Evolutionary conservation across 2,797 vertebrate species (phyloP).

Genomic region (Ctenopoma kingsleyae): DNA sequence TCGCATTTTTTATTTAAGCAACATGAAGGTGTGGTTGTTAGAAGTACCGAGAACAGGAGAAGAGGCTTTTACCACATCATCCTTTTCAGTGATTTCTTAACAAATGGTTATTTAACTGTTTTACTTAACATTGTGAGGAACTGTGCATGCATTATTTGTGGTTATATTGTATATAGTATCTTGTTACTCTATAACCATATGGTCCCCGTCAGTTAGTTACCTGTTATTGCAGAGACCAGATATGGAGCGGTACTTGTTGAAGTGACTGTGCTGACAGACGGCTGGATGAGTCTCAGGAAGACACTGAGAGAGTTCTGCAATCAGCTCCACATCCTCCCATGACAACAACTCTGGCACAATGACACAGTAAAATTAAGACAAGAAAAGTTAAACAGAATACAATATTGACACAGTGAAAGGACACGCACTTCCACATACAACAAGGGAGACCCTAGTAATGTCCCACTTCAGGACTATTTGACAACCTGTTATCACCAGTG

Average conservation of each 20-base stretch:
- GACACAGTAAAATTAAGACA: slow-evolving; percentile 7
- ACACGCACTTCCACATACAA: not conserved
- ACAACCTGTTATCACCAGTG: no score
- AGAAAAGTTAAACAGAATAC: not conserved
- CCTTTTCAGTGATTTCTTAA: not conserved
- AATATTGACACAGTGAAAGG: not conserved
- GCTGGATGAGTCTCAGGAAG: slow-evolving; percentile 76
- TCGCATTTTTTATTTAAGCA: not conserved
- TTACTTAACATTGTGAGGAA: not conserved
- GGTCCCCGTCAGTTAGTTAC: slow-evolving; percentile 64
- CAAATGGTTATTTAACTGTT: no score
- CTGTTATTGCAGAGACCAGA: slow-evolving; percentile 95
- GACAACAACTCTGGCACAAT: slow-evolving; percentile 81
- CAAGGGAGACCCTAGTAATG: not conserved
- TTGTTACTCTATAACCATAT: no score
- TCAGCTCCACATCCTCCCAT: slow-evolving; percentile 76
- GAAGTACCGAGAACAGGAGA: not conserved
- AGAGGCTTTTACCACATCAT: not conserved
- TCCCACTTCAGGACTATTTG: no score
- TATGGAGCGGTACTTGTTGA: slow-evolving; percentile 88
- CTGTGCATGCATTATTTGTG: not conserved
- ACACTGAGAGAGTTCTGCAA: slow-evolving; percentile 89
- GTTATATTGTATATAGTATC: not conserved
- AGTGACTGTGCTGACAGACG: slow-evolving; percentile 80
- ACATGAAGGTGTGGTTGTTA: not conserved